phyloP scores from a whole-genome alignment of 2,888 invertebrate species.

The Tanypteryx hageni region DNA sequence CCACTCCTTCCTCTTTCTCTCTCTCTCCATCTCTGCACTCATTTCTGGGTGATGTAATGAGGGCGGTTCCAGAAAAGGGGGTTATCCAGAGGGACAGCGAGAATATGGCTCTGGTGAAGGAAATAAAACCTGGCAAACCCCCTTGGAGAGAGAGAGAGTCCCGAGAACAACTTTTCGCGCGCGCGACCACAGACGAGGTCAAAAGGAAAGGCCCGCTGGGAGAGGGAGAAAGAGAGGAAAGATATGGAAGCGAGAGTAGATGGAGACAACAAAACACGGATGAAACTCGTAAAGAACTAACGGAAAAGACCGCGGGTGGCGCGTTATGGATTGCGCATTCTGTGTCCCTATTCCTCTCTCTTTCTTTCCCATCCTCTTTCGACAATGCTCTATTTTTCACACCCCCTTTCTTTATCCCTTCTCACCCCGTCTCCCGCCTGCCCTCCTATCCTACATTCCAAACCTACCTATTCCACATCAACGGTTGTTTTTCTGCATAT shows the following conservation, averaged over 20 bases:
- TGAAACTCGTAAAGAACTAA: conserved; percentile 22
- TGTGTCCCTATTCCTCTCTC: background rate
- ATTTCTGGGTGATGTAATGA: conserved; percentile 6
- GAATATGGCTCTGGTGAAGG: background rate
- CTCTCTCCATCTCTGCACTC: background rate
- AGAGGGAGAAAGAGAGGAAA: background rate
- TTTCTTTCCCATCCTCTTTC: background rate
- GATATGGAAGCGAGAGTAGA: background rate
- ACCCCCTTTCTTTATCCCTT: too few relatives aligned
- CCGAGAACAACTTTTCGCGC: conserved; percentile 34
- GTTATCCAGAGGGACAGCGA: background rate
- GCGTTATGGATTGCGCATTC: conserved; percentile 6
- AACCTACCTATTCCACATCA: too few relatives aligned
- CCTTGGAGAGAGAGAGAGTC: background rate
- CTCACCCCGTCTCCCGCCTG: too few relatives aligned
- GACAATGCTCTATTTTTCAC: too few relatives aligned
- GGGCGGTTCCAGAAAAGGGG: background rate
- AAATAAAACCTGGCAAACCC: conserved; percentile 22
- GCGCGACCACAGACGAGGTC: conserved; percentile 25
- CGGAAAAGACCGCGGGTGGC: conserved; percentile 7
- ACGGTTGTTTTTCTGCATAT: too few relatives aligned
- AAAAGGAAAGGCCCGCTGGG: background rate
- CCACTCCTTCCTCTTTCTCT: background rate
- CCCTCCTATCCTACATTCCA: too few relatives aligned
- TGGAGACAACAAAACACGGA: conserved; percentile 28